Conservation (phyloP, 2,113 vertebrate species). For the Cavia aperea region DNA sequence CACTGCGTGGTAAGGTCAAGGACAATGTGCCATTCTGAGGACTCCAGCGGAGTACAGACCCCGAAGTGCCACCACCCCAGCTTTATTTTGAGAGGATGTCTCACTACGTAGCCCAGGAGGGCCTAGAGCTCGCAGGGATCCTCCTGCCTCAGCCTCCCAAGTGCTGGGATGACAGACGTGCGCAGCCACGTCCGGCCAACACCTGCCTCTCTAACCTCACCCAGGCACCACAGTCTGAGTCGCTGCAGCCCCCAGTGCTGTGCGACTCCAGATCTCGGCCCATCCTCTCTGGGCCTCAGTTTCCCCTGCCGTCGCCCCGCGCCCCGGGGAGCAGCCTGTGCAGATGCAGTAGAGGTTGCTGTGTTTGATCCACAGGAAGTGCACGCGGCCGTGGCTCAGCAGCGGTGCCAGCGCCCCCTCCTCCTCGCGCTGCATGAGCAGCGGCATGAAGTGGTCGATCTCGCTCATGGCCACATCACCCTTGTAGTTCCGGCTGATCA, state of each 20-base stretch:
- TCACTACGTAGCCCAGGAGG: neutral
- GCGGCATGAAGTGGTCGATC: slow-evolving; percentile 89
- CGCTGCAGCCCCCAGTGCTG: neutral
- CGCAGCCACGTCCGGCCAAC: neutral
- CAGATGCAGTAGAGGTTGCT: slow-evolving; percentile 94
- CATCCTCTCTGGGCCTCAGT: neutral
- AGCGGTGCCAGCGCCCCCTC: slow-evolving; percentile 85
- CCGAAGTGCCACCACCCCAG: neutral
- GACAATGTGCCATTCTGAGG: slow-evolving; percentile 3
- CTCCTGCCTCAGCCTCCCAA: neutral
- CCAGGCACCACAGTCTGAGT: neutral
- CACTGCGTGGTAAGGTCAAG: slow-evolving; percentile 82
- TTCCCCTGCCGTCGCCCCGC: too few relatives aligned
- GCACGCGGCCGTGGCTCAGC: slow-evolving; percentile 81
- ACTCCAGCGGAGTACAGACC: neutral
- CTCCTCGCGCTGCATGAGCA: slow-evolving; percentile 89
- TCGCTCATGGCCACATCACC: slow-evolving; percentile 89
- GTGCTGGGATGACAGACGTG: neutral
- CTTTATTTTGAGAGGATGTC: neutral
- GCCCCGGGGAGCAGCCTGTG: neutral
- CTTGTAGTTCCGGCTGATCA: slow-evolving; percentile 95
- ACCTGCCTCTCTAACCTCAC: neutral
- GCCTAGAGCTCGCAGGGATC: neutral
- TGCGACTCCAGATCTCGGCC: neutral
- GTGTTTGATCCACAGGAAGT: slow-evolving; percentile 96